A percentile compares a stretch with the other conserved stretches of the same genome.
These are phyloP conservation scores for Solea solea DNA, from an alignment of 2,113 vertebrate species.

Conservation along the genomic window DNA sequence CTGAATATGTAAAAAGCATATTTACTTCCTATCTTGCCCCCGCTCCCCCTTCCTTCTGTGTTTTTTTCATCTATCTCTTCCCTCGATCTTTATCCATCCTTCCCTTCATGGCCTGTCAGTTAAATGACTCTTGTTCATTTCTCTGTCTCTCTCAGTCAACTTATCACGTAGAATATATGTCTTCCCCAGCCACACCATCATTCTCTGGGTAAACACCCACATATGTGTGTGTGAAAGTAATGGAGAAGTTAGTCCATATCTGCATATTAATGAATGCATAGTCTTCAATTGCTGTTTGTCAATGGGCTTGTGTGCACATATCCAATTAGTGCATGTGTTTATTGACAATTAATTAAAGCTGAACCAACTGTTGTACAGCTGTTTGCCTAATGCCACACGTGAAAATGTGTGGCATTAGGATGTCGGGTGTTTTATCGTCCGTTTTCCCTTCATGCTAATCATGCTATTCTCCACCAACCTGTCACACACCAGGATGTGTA, in stretches of 20 bases:
- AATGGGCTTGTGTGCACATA: neutral
- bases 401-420: too few species aligned
- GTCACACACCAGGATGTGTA: too few species aligned
- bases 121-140: conserved; percentile 43
- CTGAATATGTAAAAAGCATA: conserved; percentile 55
- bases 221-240: neutral
- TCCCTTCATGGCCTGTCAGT: conserved; percentile 35
- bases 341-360: too few species aligned
- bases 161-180: conserved; percentile 37
- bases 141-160: conserved; percentile 57
- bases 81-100: conserved; percentile 10
- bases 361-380: too few species aligned
- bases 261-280: too few species aligned
- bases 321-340: neutral
- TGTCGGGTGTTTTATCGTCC: too few species aligned
- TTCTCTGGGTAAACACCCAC: neutral
- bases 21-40: conserved; percentile 24
- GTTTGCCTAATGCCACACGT: too few species aligned
- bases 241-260: too few species aligned
- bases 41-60: neutral
- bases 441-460: too few species aligned
- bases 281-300: too few species aligned
- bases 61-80: conserved; percentile 11
- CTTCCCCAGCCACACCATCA: neutral
- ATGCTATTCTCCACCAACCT: too few species aligned